A percentile compares a stretch with the other conserved stretches of the same genome.
Evolutionary conservation across 2,113 vertebrate species (phyloP).

Genomic region (Thamnophis sirtalis): DNA sequence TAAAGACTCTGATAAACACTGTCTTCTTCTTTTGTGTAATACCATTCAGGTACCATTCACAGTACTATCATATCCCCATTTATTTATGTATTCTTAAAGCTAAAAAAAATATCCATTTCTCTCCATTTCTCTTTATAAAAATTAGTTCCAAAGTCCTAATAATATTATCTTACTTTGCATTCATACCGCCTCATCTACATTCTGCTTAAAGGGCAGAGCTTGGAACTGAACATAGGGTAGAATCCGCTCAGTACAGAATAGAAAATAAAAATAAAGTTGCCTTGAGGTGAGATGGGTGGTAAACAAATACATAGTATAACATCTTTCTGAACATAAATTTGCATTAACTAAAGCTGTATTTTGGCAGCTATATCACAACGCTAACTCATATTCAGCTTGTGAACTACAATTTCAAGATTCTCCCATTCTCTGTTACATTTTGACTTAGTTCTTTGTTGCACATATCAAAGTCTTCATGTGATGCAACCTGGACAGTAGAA

Average conservation of each 20-base stretch:
- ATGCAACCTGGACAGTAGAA: background rate
- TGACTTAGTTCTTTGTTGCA: background rate
- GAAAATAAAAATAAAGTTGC: background rate
- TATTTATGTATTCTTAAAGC: background rate
- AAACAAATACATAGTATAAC: background rate
- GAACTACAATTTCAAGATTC: background rate
- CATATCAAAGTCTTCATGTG: background rate
- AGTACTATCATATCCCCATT: background rate
- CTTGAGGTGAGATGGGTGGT: too few relatives aligned
- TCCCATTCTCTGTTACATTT: background rate
- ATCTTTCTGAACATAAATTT: background rate
- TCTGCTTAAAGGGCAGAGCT: background rate
- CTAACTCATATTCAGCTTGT: background rate
- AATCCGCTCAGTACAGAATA: background rate
- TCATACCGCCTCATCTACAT: background rate
- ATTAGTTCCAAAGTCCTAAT: background rate
- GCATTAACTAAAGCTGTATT: background rate
- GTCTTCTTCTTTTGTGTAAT: background rate
- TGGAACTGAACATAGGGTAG: background rate
- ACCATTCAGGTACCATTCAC: background rate
- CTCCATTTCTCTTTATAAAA: background rate
- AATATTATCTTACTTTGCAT: background rate
- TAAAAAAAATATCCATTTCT: background rate
- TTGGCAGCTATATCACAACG: background rate
- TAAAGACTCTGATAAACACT: background rate